phyloP scores from a whole-genome alignment of 1,140 invertebrate species.

The Bombus terrestris region DNA sequence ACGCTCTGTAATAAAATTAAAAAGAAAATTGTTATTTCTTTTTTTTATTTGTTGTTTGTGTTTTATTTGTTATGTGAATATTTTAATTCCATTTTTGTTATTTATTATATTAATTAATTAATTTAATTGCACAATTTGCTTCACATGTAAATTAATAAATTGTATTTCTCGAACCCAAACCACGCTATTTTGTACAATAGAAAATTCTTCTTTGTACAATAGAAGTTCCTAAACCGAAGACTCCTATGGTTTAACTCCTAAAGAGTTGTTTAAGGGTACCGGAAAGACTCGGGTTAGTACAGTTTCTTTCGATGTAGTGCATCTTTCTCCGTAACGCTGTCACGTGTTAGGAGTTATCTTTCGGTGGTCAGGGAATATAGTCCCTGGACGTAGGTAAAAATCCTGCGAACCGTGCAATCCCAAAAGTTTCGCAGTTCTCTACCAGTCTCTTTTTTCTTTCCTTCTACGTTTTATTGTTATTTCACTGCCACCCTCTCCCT shows the following conservation, averaged over 20 bases:
- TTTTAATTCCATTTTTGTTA: not conserved
- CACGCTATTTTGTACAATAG: not conserved
- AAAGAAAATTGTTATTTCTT: no score
- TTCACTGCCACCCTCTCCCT: not conserved
- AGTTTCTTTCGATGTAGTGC: constrained; percentile 17
- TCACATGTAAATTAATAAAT: no score
- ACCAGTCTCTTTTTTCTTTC: not conserved
- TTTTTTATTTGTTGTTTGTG: no score
- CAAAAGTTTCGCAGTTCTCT: constrained; percentile 58
- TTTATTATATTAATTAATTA: no score
- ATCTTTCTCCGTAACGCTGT: constrained; percentile 41
- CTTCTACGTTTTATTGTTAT: not conserved
- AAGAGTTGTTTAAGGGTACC: not conserved
- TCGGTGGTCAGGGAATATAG: constrained; percentile 43
- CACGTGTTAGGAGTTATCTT: constrained; percentile 57
- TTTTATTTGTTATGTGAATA: no score
- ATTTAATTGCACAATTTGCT: no score
- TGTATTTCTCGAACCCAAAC: not conserved
- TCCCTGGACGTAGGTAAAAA: constrained; percentile 49
- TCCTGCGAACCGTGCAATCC: constrained; percentile 41
- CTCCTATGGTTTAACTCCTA: constrained; percentile 12
- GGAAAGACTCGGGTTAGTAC: constrained; percentile 29
- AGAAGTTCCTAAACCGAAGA: constrained; percentile 42
- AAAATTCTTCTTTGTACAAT: not conserved
- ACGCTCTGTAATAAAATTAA: no score